phyloP scores from a whole-genome alignment of 2,888 invertebrate genomes.

The Caenorhabditis sp. region DNA sequence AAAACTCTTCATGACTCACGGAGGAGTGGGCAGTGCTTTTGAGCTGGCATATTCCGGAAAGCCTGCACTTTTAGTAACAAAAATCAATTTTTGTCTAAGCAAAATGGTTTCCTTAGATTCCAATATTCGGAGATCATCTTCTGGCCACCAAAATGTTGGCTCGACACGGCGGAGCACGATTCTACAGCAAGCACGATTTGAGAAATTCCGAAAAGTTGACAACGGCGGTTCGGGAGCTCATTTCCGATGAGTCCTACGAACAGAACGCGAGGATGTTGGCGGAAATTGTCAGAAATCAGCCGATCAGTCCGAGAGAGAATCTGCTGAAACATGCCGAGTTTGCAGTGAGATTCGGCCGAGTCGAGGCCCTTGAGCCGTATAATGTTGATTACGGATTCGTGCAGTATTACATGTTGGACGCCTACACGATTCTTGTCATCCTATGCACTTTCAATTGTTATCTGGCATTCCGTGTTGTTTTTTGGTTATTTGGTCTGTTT shows the following conservation, averaged over 20 bases:
- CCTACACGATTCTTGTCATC: conserved; percentile 1
- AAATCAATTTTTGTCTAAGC: neutral
- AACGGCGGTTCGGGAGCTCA: conserved; percentile 3
- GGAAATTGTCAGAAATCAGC: conserved; percentile 23
- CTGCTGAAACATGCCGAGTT: conserved; percentile 28
- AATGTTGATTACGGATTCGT: conserved; percentile 31
- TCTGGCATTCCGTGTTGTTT: too few species aligned
- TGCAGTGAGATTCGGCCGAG: conserved; percentile 29
- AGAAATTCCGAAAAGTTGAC: conserved; percentile 7
- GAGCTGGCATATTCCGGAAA: conserved; percentile 39
- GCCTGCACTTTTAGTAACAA: conserved; percentile 11
- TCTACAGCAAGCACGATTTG: conserved; percentile 32
- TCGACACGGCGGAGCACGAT: conserved; percentile 45
- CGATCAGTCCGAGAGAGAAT: conserved; percentile 15
- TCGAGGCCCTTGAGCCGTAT: conserved; percentile 24
- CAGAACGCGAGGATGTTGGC: conserved; percentile 7
- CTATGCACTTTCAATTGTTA: too few species aligned
- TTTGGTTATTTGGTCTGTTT: too few species aligned
- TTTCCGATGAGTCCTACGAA: conserved; percentile 1
- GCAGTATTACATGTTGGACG: conserved; percentile 32
- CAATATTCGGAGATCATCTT: conserved; percentile 39
- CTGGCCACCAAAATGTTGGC: conserved; percentile 32
- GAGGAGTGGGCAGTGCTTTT: conserved; percentile 18
- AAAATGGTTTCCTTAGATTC: conserved; percentile 13
- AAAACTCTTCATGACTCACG: conserved; percentile 23